A percentile compares a stretch with the other conserved stretches of the same genome.
phyloP scores from a whole-genome alignment of 2,113 vertebrate species.

The Tupaia chinensis region DNA sequence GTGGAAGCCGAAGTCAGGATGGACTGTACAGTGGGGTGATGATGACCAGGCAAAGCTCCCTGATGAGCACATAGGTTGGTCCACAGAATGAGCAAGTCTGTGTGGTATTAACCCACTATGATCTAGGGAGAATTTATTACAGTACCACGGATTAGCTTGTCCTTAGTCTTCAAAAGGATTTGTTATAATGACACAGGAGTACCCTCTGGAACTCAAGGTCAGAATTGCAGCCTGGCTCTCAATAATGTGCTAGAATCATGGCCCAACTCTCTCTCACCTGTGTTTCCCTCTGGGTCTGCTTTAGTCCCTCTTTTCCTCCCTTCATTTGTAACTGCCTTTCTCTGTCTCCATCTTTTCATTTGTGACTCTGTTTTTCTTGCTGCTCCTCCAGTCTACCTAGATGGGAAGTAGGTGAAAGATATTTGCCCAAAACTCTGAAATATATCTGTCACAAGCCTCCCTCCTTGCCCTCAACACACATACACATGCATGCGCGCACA shows the following conservation, averaged over 20 bases:
- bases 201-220: not conserved
- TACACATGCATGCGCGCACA: not conserved
- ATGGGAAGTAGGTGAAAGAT: not conserved
- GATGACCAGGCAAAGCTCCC: not conserved
- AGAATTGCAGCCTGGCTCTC: not conserved
- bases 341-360: not conserved
- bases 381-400: not conserved
- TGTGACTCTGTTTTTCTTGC: not conserved
- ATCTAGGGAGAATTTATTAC: not conserved
- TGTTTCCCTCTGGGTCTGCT: not conserved
- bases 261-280: not conserved
- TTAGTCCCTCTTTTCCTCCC: not conserved
- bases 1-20: not conserved
- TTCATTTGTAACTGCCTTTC: not conserved
- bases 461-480: not conserved
- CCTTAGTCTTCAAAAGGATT: not conserved
- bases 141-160: not conserved
- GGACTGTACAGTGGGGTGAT: not conserved
- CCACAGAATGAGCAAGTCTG: not conserved
- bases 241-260: not conserved
- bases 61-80: too few species aligned
- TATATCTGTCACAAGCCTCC: not conserved
- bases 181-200: not conserved
- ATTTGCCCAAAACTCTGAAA: not conserved
- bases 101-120: not conserved